phyloP scores from a whole-genome alignment of 2,113 vertebrate genomes.

The Coracopsis vasa region DNA sequence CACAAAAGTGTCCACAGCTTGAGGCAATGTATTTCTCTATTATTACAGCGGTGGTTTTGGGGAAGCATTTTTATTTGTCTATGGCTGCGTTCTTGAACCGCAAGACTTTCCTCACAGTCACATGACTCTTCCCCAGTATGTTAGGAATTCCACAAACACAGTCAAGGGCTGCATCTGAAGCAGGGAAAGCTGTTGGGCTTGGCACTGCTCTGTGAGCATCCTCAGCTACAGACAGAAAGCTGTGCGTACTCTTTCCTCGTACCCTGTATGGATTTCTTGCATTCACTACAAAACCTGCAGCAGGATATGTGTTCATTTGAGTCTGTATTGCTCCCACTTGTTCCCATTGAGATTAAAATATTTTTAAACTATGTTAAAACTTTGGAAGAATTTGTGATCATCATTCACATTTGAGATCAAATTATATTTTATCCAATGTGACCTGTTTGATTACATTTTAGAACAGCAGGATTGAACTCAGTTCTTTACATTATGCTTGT shows the following conservation, averaged over 20 bases:
- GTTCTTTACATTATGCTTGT: background rate
- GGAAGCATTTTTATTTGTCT: background rate
- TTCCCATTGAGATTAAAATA: background rate
- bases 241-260: background rate
- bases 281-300: background rate
- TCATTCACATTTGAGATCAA: fast-evolving
- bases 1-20: background rate
- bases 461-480: background rate
- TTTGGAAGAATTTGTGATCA: background rate
- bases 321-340: background rate
- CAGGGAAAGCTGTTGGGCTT: background rate
- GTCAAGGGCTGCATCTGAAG: background rate
- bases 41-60: background rate
- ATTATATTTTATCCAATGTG: background rate
- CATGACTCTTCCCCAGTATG: fast-evolving
- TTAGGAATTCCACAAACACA: background rate
- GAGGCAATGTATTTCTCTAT: background rate
- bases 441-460: background rate
- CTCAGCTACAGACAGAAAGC: background rate
- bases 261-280: background rate
- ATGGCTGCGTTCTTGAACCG: background rate
- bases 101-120: background rate
- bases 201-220: background rate
- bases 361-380: background rate
- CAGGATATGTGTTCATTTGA: background rate